phyloP scores from a whole-genome alignment of 2,797 vertebrate genomes.

The Amniataba percoides region DNA sequence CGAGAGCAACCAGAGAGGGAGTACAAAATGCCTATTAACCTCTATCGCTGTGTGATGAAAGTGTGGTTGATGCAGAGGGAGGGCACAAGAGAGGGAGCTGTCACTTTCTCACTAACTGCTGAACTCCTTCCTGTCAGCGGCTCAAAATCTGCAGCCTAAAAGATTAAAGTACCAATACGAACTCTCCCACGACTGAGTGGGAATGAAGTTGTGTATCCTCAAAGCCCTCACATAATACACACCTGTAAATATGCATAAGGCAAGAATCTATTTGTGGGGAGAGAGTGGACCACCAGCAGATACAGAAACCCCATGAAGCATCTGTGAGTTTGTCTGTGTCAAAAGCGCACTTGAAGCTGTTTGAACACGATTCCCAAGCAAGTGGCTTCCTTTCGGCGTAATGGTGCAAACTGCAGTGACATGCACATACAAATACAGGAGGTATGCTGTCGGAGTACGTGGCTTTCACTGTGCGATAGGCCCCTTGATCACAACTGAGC shows the following conservation, averaged over 20 bases:
- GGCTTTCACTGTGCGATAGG: conserved; percentile 32
- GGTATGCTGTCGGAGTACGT: conserved; percentile 3
- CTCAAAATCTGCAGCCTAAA: conserved; percentile 21
- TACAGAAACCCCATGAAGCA: conserved; percentile 29
- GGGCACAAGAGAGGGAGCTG: conserved; percentile 37
- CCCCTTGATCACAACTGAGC: conserved; percentile 65
- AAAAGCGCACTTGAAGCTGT: conserved; percentile 37
- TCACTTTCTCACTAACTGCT: conserved; percentile 34
- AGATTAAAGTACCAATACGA: conserved; percentile 21
- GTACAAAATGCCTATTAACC: conserved; percentile 65
- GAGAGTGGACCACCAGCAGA: conserved; percentile 67
- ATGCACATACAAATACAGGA: conserved; percentile 27
- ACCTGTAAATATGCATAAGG: conserved; percentile 77
- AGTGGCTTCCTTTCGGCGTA: conserved; percentile 28
- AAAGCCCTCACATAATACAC: conserved; percentile 35
- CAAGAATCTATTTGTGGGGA: conserved; percentile 36
- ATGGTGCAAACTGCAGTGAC: conserved; percentile 24
- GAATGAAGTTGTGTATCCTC: conserved; percentile 8
- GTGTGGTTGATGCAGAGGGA: conserved; percentile 41
- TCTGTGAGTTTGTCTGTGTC: conserved; percentile 28
- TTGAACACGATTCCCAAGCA: conserved; percentile 37
- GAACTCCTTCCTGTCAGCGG: conserved; percentile 18
- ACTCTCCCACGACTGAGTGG: conserved; percentile 11
- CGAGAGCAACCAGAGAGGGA: conserved; percentile 43
- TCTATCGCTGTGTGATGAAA: conserved; percentile 77